phyloP scores from a whole-genome alignment of 2,888 invertebrate species.

The Phasia obesa region DNA sequence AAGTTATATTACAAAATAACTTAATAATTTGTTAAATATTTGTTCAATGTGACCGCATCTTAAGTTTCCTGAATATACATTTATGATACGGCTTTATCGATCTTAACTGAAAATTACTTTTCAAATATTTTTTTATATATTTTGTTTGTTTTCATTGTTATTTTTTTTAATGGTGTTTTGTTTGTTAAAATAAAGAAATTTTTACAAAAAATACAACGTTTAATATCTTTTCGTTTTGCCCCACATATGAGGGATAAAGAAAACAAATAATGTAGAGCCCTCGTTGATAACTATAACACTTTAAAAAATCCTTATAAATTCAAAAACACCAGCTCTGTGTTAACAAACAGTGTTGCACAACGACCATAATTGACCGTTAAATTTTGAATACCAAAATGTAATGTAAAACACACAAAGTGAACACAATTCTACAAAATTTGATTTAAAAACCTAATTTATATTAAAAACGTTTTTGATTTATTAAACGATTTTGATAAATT shows the following conservation, averaged over 20 bases:
- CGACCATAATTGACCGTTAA: neutral
- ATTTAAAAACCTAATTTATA: no score
- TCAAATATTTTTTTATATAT: slow-evolving; percentile 1
- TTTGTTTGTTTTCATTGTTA: slow-evolving; percentile 36
- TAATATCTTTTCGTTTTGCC: neutral
- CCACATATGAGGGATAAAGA: neutral
- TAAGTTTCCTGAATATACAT: neutral
- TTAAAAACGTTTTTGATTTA: no score
- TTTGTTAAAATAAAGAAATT: slow-evolving; percentile 29
- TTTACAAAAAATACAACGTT: neutral
- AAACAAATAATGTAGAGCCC: no score
- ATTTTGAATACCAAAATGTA: neutral
- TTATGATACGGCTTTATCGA: slow-evolving; percentile 1
- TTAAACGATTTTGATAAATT: no score
- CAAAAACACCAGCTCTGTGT: slow-evolving; percentile 18
- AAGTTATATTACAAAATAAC: neutral
- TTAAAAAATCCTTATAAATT: no score
- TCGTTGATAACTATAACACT: no score
- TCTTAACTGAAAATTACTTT: neutral
- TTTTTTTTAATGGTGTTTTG: slow-evolving; percentile 35
- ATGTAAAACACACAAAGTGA: no score
- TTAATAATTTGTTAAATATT: neutral
- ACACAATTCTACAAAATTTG: no score
- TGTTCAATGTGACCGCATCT: neutral
- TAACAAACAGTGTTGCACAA: neutral